phyloP scores from a whole-genome alignment of 2,888 invertebrate genomes.

The Lumbricus terrestris region DNA sequence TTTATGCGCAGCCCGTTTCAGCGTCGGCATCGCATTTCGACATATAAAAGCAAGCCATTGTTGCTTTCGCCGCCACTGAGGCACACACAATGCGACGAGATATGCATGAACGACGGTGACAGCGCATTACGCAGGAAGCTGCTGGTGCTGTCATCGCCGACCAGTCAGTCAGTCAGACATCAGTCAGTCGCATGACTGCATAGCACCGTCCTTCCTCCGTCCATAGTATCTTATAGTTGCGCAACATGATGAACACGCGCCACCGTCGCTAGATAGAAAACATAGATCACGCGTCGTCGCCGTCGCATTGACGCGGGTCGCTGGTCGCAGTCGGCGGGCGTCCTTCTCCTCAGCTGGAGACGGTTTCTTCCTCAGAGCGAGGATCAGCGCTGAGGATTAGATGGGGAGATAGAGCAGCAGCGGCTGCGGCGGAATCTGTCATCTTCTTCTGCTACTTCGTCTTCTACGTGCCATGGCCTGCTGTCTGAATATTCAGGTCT shows the following conservation, averaged over 20 bases:
- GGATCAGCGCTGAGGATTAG: background rate
- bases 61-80: background rate
- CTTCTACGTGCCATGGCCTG: constrained; percentile 11
- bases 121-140: background rate
- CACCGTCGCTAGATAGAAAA: too few relatives aligned
- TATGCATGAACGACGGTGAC: background rate
- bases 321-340: background rate
- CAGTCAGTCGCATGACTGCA: background rate
- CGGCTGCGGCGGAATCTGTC: background rate
- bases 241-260: background rate
- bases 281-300: background rate
- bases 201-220: background rate
- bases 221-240: background rate
- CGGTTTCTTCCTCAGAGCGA: background rate
- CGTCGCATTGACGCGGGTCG: background rate
- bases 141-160: background rate
- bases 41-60: background rate
- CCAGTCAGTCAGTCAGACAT: too few relatives aligned
- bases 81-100: background rate
- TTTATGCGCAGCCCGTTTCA: background rate
- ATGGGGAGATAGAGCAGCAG: background rate
- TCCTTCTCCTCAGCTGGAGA: too few relatives aligned
- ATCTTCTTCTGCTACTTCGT: too few relatives aligned
- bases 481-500: constrained; percentile 16
- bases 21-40: background rate